A percentile compares a stretch with the other conserved stretches of the same genome.
These are phyloP conservation scores for Lindbergichthys nudifrons DNA, from an alignment of 2,797 vertebrate species.

Conservation along the genomic window DNA sequence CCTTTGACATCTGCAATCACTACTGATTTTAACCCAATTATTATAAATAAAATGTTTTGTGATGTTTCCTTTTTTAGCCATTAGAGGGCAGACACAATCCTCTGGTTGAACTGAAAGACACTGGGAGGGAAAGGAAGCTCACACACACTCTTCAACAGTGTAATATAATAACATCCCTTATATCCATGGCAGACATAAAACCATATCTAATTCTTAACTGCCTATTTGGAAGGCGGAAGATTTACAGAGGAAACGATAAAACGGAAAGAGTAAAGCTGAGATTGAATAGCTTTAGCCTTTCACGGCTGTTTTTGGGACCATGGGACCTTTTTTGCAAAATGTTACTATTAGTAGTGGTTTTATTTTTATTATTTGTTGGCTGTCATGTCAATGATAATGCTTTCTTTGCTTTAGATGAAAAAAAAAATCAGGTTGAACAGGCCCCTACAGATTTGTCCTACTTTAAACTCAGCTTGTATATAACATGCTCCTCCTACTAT, in stretches of 20 bases:
- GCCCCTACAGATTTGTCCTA: neutral
- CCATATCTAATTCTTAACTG: conserved; percentile 27
- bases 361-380: neutral
- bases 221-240: conserved; percentile 17
- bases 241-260: conserved; percentile 37
- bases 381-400: neutral
- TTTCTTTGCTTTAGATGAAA: conserved; percentile 20
- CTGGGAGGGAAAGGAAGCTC: conserved; percentile 2
- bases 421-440: conserved; percentile 4
- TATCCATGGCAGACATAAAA: conserved; percentile 43
- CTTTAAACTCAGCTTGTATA: conserved; percentile 6
- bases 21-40: conserved; percentile 31
- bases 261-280: conserved; percentile 25
- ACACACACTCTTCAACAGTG: conserved; percentile 31
- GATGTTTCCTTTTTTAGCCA: conserved; percentile 42
- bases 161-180: conserved; percentile 36
- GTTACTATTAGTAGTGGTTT: neutral
- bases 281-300: conserved; percentile 4
- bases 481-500: neutral
- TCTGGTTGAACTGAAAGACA: conserved; percentile 11
- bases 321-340: neutral
- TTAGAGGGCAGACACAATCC: conserved; percentile 71
- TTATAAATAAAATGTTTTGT: neutral
- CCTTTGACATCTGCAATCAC: conserved; percentile 22
- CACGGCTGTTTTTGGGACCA: neutral